Evolutionary conservation across 2,888 invertebrate genomes (phyloP), one percentile per base, ranked within the genome.

Genomic region (Nudaria mundana): DNA sequence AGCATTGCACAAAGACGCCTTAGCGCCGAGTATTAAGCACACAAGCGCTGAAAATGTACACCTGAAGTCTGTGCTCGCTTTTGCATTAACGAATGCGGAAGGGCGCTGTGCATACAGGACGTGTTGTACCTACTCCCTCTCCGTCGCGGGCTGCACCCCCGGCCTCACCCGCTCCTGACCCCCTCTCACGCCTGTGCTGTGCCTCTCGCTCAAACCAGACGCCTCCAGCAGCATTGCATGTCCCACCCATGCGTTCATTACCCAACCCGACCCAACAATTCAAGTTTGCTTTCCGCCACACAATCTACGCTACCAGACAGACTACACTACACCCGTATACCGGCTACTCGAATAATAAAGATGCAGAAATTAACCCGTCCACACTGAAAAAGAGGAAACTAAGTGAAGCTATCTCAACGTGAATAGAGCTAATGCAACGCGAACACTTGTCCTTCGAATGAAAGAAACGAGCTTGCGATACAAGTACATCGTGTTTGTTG

Each of bases 51-150:
- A 88, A 87, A 87, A 83, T 85, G 81, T 85, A 86, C 85, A 87
- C 87, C 87, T 87, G 86, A 84, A 86, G 85, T 81, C 83, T 83
- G 80, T 76, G 76, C 82, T 74, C 81, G 87, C 86, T 85, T 87
- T 87, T 87, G 86, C 87, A 85, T 86, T 87, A 87, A 88, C 88
- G 85, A 87, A 86, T 87, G 87, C 87, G 88, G 87, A 87, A 87
- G 85, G 75, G 81, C 80, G 81, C 79, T 86, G 80, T 86, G 87
- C 87, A 87, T 82, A 86, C 85, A 87, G 81, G 83, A 82, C 84
- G 80, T 76, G 77, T 65, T 78, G 77, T 79, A 75, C n/a, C n/a
- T n/a, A n/a, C 73, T 76, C 76, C 66, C 66, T 61, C 65, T 56
- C 64, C 54, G 62, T 40, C 38, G 40, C 56, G 58, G 48, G 52